phyloP scores from a whole-genome alignment of 1,140 invertebrate species.

The Drosophila neocordata region DNA sequence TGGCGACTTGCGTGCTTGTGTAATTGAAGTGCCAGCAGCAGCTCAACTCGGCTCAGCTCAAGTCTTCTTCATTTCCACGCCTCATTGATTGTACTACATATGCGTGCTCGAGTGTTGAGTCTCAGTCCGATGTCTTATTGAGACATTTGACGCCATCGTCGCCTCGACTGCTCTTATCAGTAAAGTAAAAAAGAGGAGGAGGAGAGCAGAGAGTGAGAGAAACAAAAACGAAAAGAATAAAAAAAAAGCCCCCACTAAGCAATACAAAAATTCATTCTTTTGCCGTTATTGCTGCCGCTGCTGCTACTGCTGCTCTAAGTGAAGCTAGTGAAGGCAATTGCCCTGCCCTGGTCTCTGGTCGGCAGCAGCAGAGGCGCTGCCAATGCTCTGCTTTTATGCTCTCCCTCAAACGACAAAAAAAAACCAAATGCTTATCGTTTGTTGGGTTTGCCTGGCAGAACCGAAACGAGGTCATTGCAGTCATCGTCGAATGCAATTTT shows the following conservation, averaged over 20 bases:
- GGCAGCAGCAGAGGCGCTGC: constrained; percentile 18
- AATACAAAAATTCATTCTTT: constrained; percentile 37
- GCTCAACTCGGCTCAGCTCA: constrained; percentile 45
- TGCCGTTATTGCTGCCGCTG: constrained; percentile 23
- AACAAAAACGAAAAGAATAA: too few species aligned
- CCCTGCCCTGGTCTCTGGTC: constrained; percentile 33
- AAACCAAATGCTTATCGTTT: constrained; percentile 59
- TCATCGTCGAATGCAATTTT: constrained; percentile 71
- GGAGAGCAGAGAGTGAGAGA: neutral
- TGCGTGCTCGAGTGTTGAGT: constrained; percentile 59
- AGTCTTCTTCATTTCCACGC: constrained; percentile 51
- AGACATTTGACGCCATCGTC: constrained; percentile 70
- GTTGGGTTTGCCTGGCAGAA: constrained; percentile 59
- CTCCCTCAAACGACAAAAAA: constrained; percentile 27
- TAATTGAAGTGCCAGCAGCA: constrained; percentile 70
- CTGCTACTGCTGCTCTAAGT: constrained; percentile 28
- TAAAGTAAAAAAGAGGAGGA: constrained; percentile 39
- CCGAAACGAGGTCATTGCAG: constrained; percentile 71
- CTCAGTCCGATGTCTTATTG: constrained; percentile 53
- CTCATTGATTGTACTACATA: constrained; percentile 65
- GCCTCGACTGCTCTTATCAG: constrained; percentile 58
- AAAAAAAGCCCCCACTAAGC: too few species aligned
- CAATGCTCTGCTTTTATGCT: constrained; percentile 16
- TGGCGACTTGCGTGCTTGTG: constrained; percentile 72
- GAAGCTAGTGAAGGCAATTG: constrained; percentile 33